A percentile compares a stretch with the other conserved stretches of the same genome.
phyloP scores from a whole-genome alignment of 2,888 invertebrate genomes.

The Enoplolaimus lenunculus region DNA sequence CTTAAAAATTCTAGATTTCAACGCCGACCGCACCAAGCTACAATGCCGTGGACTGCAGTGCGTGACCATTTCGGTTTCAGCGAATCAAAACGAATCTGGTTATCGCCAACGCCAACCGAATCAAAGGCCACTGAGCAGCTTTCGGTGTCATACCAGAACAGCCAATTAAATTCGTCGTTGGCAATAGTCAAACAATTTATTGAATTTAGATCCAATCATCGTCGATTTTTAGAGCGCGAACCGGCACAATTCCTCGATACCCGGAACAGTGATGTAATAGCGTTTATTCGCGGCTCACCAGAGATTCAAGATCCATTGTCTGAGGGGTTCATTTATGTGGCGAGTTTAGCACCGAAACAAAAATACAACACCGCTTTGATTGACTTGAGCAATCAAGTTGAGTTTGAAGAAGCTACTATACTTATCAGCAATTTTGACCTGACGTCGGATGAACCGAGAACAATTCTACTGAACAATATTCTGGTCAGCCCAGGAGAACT shows the following conservation, averaged over 20 bases:
- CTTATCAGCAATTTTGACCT: too few relatives aligned
- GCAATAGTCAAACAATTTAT: neutral
- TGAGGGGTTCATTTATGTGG: neutral
- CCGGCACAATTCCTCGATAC: neutral
- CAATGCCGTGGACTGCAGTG: neutral
- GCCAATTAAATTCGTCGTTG: neutral
- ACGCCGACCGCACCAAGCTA: neutral
- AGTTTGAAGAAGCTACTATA: neutral
- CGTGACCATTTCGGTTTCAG: neutral
- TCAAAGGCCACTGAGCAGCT: too few relatives aligned
- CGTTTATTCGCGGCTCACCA: neutral
- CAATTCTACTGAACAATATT: too few relatives aligned
- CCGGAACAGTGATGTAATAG: neutral
- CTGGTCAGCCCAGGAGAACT: too few relatives aligned
- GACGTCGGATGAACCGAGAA: too few relatives aligned
- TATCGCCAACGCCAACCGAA: too few relatives aligned
- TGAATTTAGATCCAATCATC: neutral
- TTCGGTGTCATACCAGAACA: neutral
- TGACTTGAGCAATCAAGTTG: neutral
- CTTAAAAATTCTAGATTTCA: too few relatives aligned
- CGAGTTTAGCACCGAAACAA: neutral
- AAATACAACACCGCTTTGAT: neutral
- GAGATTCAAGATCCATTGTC: neutral
- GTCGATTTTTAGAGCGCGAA: neutral
- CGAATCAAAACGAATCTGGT: neutral